Base-by-base conservation (phyloP, 2,113 vertebrate genomes). In the Neodon shergylaensis region DNA sequence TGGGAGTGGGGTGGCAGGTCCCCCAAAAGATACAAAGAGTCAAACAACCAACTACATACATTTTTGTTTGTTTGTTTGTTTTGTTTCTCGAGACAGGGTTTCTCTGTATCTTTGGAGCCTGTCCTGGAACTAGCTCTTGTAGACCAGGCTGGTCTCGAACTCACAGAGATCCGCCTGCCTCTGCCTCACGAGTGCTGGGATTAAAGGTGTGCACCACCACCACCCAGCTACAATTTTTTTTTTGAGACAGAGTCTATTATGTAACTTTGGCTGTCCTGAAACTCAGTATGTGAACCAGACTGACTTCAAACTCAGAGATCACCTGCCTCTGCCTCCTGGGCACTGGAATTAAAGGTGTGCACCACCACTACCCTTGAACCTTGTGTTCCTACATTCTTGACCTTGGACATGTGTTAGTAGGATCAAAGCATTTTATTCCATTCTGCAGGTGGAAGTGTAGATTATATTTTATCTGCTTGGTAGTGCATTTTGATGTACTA, bases 401-500 rank as follows among this genome's bases (percentile, higher is more conserved):
- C 49, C 88, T 52, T 74, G 86, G 81, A 77, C 24, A 52, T 33
- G 36, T 44, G 26, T 44, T 66, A 54, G 28, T 5, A 47, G 31
- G 24, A 58, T 39, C 36, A 19, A 58, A 66, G 58, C 31, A 47
- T 54, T 87, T 58, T 58, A 61, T 87, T 73, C 36, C 22, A 78
- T n/a, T 92, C 58, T 65, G 9, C 63, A 82, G 28, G 24, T 74
- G 28, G 10, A 90, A 33, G 73, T 78, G 21, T 65, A 66, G 58
- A 54, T 63, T 84, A 93, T 88, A 36, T 87, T 78, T 70, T 85
- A 47, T 17, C 47, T 74, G 85, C 49, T 92, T 82, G 44, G 86
- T 44, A 42, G 44, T 76, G 19, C n/a, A 66, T 92, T 86, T 92
- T 82, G 82, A 86, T 66, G 61, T 17, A 4, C 66, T 65, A 26